Evolutionary conservation across 2,888 invertebrate species (phyloP).

Genomic region (Thera britannica): DNA sequence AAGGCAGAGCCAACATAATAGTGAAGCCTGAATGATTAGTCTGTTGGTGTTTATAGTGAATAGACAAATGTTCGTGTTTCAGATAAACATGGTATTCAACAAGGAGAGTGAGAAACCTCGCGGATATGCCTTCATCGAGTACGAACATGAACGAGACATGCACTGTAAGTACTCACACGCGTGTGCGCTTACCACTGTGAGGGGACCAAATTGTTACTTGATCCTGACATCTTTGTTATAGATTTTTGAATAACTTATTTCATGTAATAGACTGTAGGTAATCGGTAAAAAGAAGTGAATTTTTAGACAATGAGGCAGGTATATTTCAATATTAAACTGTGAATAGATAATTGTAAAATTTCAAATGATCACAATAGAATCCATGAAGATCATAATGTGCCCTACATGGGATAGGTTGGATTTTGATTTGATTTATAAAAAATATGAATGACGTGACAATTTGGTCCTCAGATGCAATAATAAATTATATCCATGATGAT

Average conservation of each 20-base stretch:
- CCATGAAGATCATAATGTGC: too few relatives aligned
- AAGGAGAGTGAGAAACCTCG: slow-evolving; percentile 96
- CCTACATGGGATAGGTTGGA: too few relatives aligned
- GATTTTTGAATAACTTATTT: not conserved
- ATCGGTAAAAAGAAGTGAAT: too few relatives aligned
- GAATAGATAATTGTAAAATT: too few relatives aligned
- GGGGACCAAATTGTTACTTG: slow-evolving; percentile 26
- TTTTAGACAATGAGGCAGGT: too few relatives aligned
- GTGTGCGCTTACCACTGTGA: too few relatives aligned
- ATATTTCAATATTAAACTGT: too few relatives aligned
- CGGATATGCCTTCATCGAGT: slow-evolving; percentile 99
- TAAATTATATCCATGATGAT: slow-evolving; percentile 20
- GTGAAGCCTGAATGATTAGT: too few relatives aligned
- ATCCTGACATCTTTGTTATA: not conserved
- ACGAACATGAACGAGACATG: slow-evolving; percentile 99
- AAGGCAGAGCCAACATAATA: too few relatives aligned
- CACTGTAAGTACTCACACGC: slow-evolving; percentile 94
- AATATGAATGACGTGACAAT: slow-evolving; percentile 13
- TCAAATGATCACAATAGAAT: too few relatives aligned
- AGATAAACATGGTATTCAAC: slow-evolving; percentile 96
- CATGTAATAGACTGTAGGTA: too few relatives aligned
- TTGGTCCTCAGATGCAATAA: slow-evolving; percentile 26
- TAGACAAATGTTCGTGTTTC: slow-evolving; percentile 32
- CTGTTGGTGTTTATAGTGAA: too few relatives aligned
- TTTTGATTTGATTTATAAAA: not conserved